Base-by-base conservation (phyloP, 35 echinoderm and acorn worm species). In the Stichopus chloronotus region DNA sequence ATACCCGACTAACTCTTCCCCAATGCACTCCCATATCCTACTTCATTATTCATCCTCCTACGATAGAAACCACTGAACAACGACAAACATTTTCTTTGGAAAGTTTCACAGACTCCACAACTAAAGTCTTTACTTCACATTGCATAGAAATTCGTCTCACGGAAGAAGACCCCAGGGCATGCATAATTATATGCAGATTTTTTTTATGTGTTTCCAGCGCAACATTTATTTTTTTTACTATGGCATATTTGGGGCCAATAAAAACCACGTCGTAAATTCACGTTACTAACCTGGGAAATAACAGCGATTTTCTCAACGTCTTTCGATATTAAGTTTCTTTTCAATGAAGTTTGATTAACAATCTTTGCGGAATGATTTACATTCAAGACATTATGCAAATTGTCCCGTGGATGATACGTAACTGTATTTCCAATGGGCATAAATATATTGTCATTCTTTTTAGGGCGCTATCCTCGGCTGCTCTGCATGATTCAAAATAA, bases 261-360 rank as follows among this genome's bases (percentile, higher is more conserved):
- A 20, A 43, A 74, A 74, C 69, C 14, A 74, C 22, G 22, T n/a
- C 22, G 69, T 74, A 74, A 74, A 74, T 74, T 74, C 22, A 19
- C 69, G 69, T 20, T 74, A 21, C 69, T 74, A 74, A 74, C 69
- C 22, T 16, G 17, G 22, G 69, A 16, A 74, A 74, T 74, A 74
- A 7, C 69, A 74, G 69, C 19, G 19, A 19, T 19, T n/a, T 6
- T 74, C 69, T n/a, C 19, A 74, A 74, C 13, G 69, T n/a, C 17
- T 20, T 74, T 74, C 19, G 17, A 21, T 74, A 21, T 74, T 74
- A 74, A 21, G 22, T 74, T 74, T 20, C 69, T 74, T 74, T 74
- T 74, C 17, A 74, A 74, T 74, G 69, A 74, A 20, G 19, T 74
- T 74, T 74, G 69, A 74, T 74, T 74, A 74, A 74, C 69, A 74